Evolutionary conservation across 2,797 vertebrate genomes (phyloP).

Genomic region (Prionace glauca): DNA sequence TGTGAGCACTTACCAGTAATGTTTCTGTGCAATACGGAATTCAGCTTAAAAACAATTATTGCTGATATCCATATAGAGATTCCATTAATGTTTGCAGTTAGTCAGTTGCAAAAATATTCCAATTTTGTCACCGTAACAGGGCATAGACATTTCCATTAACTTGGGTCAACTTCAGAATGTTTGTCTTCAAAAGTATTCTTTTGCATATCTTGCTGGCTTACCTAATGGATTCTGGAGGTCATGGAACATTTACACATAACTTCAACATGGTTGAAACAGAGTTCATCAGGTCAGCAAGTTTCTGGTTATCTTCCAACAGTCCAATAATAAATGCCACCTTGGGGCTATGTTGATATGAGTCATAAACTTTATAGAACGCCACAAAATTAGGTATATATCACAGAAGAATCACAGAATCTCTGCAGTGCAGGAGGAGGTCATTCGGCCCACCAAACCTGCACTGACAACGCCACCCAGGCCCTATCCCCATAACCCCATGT

Average conservation of each 20-base stretch:
- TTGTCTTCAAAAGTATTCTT: too few relatives aligned
- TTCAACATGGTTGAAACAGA: not conserved
- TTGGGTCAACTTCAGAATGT: not conserved
- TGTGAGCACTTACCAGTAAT: not conserved
- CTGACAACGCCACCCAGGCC: too few relatives aligned
- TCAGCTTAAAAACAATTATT: not conserved
- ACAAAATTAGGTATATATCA: not conserved
- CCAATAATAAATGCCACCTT: not conserved
- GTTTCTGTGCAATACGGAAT: not conserved
- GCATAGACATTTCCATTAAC: not conserved
- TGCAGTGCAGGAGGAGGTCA: too few relatives aligned
- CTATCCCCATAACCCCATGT: too few relatives aligned
- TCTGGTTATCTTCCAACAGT: not conserved
- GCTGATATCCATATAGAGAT: not conserved
- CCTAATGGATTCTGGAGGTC: not conserved
- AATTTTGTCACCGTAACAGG: not conserved
- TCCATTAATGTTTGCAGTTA: not conserved
- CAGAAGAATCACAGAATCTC: too few relatives aligned
- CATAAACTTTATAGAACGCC: not conserved
- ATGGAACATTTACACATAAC: not conserved
- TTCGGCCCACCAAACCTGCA: too few relatives aligned
- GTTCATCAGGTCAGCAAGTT: not conserved
- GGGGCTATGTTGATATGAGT: not conserved
- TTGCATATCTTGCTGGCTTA: not conserved
- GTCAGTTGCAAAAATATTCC: not conserved